These are phyloP conservation scores for Aphelinus certus DNA, from an alignment of 1,140 invertebrate genomes.

Conservation along the genomic window DNA sequence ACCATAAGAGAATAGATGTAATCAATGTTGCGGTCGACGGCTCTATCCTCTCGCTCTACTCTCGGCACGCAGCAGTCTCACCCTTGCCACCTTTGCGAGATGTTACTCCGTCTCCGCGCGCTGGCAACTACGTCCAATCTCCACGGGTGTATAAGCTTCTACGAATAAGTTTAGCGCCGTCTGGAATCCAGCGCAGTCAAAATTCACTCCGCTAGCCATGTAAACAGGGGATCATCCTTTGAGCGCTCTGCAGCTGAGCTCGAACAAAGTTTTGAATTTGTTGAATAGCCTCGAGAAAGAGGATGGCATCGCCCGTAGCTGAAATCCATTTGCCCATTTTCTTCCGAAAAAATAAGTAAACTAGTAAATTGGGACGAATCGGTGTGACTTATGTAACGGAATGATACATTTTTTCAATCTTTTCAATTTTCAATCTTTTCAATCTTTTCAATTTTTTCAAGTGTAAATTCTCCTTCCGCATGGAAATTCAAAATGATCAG, in stretches of 20 bases:
- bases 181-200: background rate
- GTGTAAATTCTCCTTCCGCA: too few species aligned
- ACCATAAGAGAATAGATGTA: constrained; percentile 23
- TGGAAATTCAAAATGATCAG: too few species aligned
- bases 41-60: background rate
- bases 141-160: background rate
- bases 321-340: background rate
- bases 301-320: too few species aligned
- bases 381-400: background rate
- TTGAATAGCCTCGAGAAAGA: too few species aligned
- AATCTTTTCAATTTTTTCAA: too few species aligned
- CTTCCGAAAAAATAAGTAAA: background rate
- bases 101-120: constrained; percentile 1
- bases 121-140: background rate
- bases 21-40: constrained; percentile 9
- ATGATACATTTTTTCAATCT: too few species aligned
- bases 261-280: background rate
- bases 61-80: background rate
- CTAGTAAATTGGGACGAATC: background rate
- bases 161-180: constrained; percentile 2
- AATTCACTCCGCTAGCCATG: background rate
- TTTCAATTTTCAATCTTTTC: too few species aligned
- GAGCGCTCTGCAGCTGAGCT: background rate
- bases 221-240: background rate
- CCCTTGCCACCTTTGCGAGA: constrained; percentile 13